Conservation (phyloP, 2,113 vertebrate species). For the Ardeotis arabs region DNA sequence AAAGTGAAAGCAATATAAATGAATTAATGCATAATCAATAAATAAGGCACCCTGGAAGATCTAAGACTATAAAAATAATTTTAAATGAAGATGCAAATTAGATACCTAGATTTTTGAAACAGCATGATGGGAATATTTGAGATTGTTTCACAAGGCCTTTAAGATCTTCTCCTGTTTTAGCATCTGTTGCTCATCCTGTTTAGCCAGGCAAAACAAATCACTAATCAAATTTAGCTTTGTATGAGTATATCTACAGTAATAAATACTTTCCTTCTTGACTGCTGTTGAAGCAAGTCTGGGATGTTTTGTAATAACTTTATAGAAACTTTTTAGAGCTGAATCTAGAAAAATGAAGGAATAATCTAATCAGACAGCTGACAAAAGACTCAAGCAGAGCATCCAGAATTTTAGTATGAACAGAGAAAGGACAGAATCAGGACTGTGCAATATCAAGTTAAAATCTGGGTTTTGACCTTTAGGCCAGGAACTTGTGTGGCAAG, state of each 20-base stretch:
- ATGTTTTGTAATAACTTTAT: not conserved
- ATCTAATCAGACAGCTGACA: not conserved
- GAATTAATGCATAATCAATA: not conserved
- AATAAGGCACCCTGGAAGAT: not conserved
- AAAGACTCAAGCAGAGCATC: not conserved
- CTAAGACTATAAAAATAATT: not conserved
- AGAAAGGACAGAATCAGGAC: not conserved
- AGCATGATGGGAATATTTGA: not conserved
- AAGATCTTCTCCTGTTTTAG: not conserved
- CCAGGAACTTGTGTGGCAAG: not conserved
- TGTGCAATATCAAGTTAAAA: slow-evolving; percentile 4
- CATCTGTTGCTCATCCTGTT: not conserved
- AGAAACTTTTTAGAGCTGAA: not conserved
- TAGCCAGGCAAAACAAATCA: not conserved
- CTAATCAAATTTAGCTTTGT: not conserved
- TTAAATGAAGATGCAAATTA: not conserved
- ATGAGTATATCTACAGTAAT: not conserved
- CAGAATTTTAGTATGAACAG: not conserved
- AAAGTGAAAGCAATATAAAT: not conserved
- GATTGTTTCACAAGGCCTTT: not conserved
- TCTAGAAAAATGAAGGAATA: not conserved
- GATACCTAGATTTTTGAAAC: not conserved
- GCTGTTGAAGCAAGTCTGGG: not conserved
- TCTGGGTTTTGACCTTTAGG: not conserved
- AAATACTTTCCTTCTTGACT: not conserved